A percentile compares a stretch with the other conserved stretches of the same genome.
Evolutionary conservation across 2,113 vertebrate species (phyloP).

Genomic region (Ornithorhynchus anatinus): DNA sequence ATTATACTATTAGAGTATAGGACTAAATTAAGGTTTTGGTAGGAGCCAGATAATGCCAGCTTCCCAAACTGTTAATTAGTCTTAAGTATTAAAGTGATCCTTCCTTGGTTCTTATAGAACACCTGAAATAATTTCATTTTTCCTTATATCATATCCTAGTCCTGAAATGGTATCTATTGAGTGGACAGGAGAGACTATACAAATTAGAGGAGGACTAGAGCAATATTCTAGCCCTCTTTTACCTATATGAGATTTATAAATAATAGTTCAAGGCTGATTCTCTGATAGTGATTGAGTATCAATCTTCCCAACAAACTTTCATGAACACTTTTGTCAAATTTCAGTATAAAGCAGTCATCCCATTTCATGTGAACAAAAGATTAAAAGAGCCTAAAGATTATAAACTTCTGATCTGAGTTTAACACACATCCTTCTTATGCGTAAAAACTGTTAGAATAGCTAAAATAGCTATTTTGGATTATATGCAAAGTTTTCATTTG

Average conservation of each 20-base stretch:
- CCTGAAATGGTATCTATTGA: background rate
- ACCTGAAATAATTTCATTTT: too few relatives aligned
- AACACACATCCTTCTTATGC: constrained; percentile 61
- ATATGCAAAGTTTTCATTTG: constrained; percentile 68
- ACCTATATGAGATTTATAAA: constrained; percentile 30
- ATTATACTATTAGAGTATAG: too few relatives aligned
- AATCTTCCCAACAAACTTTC: constrained; percentile 43
- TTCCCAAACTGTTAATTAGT: too few relatives aligned
- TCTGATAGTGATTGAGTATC: constrained; percentile 33
- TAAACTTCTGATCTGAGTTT: constrained; percentile 59
- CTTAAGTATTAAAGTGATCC: too few relatives aligned
- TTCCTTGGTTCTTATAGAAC: too few relatives aligned
- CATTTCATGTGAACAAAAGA: constrained; percentile 55
- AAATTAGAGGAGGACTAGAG: background rate
- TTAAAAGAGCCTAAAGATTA: constrained; percentile 60
- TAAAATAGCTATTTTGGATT: constrained; percentile 68
- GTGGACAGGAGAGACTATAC: background rate
- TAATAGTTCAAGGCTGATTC: constrained; percentile 5
- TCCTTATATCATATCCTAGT: too few relatives aligned
- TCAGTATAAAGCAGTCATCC: constrained; percentile 40
- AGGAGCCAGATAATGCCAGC: too few relatives aligned
- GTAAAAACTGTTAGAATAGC: constrained; percentile 64
- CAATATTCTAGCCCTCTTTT: constrained; percentile 19
- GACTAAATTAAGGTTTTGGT: too few relatives aligned
- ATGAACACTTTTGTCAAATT: constrained; percentile 46